These are phyloP conservation scores for Donacobius atricapilla DNA, from an alignment of 2,113 vertebrate species.

Conservation along the genomic window DNA sequence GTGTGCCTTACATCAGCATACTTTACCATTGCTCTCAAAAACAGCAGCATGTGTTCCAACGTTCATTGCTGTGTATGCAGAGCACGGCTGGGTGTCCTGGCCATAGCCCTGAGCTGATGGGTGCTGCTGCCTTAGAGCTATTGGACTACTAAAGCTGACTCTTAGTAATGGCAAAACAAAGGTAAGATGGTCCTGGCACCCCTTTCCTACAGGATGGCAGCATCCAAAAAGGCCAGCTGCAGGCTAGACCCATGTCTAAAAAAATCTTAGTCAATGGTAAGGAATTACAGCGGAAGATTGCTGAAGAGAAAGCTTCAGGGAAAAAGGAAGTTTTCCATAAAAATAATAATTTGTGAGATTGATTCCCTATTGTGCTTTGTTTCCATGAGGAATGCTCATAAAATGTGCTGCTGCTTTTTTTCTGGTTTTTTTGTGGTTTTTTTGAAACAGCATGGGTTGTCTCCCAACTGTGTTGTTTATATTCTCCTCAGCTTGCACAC, in stretches of 20 bases:
- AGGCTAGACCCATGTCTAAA: background rate
- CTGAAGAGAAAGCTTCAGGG: background rate
- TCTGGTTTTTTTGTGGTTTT: background rate
- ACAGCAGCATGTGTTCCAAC: background rate
- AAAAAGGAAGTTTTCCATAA: background rate
- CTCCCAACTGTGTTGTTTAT: background rate
- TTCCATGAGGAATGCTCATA: background rate
- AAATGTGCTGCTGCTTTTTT: background rate
- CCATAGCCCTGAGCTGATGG: background rate
- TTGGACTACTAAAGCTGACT: background rate
- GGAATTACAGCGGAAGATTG: background rate
- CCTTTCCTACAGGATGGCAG: background rate
- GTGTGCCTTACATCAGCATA: background rate
- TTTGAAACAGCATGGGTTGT: background rate
- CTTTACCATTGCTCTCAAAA: background rate
- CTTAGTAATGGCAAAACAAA: background rate
- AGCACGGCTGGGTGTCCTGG: background rate
- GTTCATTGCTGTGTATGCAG: background rate
- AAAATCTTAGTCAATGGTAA: background rate
- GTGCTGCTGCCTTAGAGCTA: background rate
- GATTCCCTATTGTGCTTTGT: background rate
- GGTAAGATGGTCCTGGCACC: background rate
- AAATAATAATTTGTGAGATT: background rate
- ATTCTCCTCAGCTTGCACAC: conserved; percentile 6
- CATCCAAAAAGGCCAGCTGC: background rate